A percentile compares a stretch with the other conserved stretches of the same genome.
Evolutionary conservation across 2,113 vertebrate genomes (phyloP).

Genomic region (Aegotheles bennettii): DNA sequence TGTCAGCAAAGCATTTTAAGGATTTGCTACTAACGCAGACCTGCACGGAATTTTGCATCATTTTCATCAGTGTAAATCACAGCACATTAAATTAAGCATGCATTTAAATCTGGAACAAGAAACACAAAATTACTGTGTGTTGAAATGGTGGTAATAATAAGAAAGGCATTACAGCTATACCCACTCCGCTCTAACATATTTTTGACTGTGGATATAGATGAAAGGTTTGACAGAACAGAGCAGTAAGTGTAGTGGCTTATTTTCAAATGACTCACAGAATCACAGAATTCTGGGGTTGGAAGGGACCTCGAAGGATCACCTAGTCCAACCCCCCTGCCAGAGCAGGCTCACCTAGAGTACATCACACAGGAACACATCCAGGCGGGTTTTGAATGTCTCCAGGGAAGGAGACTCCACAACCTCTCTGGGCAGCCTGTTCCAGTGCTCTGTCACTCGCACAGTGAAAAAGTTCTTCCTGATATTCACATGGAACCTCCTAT

Average conservation of each 20-base stretch:
- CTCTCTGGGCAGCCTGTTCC: no score
- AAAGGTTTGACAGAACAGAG: background rate
- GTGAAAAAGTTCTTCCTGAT: no score
- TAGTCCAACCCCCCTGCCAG: no score
- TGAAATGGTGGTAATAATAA: background rate
- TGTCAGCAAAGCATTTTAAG: background rate
- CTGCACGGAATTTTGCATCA: background rate
- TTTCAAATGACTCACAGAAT: no score
- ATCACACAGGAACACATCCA: no score
- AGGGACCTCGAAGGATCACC: no score
- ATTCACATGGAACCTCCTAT: no score
- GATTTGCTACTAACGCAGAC: background rate
- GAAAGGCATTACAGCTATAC: background rate
- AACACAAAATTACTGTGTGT: background rate
- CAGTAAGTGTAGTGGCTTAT: background rate
- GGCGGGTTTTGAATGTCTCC: no score
- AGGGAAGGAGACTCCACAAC: no score
- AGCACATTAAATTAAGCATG: background rate
- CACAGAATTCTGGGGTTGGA: no score
- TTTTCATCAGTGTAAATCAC: background rate
- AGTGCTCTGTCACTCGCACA: no score
- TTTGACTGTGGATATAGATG: background rate
- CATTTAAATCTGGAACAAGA: background rate
- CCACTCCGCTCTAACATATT: background rate
- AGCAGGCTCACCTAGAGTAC: no score